Percentiles rank a stretch among this genome's conserved stretches.
These are phyloP conservation scores for Drosophila austrosaltans DNA, from an alignment of 2,888 invertebrate genomes.

Conservation along the genomic window DNA sequence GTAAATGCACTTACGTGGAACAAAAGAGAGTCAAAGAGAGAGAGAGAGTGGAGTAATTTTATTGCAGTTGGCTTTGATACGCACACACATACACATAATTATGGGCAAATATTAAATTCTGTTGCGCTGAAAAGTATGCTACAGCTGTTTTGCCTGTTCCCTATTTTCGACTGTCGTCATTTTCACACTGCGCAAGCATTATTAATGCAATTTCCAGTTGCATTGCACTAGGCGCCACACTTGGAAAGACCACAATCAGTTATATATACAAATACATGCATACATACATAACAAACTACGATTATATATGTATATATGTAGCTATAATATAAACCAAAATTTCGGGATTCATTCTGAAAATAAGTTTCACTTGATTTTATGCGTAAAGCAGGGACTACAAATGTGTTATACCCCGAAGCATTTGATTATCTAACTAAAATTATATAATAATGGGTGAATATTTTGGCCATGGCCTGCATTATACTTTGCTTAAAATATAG, in stretches of 20 bases:
- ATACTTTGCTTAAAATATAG: too few species aligned
- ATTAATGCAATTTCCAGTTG: constrained; percentile 66
- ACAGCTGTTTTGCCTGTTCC: constrained; percentile 19
- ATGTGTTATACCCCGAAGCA: too few species aligned
- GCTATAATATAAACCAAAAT: not conserved
- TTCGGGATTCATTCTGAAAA: not conserved
- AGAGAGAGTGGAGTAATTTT: not conserved
- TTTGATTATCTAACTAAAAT: too few species aligned
- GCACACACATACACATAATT: constrained; percentile 54
- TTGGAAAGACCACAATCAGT: constrained; percentile 45
- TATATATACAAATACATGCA: not conserved
- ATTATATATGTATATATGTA: too few species aligned
- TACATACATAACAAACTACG: too few species aligned
- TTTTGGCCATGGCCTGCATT: too few species aligned
- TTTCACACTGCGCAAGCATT: constrained; percentile 47
- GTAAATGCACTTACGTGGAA: constrained; percentile 42
- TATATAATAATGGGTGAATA: too few species aligned
- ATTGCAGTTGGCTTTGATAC: not conserved
- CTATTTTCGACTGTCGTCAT: constrained; percentile 21
- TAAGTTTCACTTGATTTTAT: not conserved
- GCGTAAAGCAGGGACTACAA: too few species aligned
- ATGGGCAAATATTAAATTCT: constrained; percentile 72
- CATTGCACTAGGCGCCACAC: constrained; percentile 32
- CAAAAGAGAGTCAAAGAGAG: not conserved
- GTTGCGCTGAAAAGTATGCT: constrained; percentile 64